These are phyloP conservation scores for Epistrophe eligans DNA, from an alignment of 2,888 invertebrate species.

Conservation along the genomic window DNA sequence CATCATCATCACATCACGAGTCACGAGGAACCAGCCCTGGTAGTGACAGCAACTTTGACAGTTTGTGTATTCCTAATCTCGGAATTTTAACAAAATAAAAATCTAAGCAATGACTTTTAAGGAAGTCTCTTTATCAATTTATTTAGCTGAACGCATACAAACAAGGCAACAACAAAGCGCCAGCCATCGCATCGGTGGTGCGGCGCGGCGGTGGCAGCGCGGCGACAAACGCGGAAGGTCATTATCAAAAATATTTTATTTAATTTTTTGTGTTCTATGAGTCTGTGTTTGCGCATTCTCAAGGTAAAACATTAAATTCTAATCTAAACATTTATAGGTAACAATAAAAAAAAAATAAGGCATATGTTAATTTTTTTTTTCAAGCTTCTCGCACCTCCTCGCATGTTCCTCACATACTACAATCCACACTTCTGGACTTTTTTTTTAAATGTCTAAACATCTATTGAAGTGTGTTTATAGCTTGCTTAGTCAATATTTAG, in stretches of 20 bases:
- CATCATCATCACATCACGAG: not conserved
- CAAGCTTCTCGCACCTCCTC: constrained; percentile 3
- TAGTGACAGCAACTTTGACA: constrained; percentile 7
- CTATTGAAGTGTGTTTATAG: constrained; percentile 49
- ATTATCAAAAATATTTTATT: constrained; percentile 13
- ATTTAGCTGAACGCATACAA: constrained; percentile 25
- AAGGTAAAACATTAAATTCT: constrained; percentile 58
- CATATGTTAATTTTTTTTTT: constrained; percentile 61
- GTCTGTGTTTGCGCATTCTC: constrained; percentile 55
- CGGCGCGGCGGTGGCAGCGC: not conserved
- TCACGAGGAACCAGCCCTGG: not conserved
- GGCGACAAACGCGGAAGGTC: constrained; percentile 40
- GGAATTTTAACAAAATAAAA: not conserved
- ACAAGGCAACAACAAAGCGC: constrained; percentile 22
- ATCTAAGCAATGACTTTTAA: constrained; percentile 39
- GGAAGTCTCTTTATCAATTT: constrained; percentile 53
- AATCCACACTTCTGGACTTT: constrained; percentile 5
- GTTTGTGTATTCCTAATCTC: not conserved
- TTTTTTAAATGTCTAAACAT: constrained; percentile 40
- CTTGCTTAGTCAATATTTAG: constrained; percentile 65
- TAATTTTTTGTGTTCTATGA: constrained; percentile 12
- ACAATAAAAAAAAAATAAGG: constrained; percentile 37
- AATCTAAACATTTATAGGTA: constrained; percentile 41
- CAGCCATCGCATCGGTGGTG: not conserved
- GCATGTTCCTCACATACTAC: not conserved